Conservation (phyloP, 2,797 vertebrate species). For the Tragopan temminckii region DNA sequence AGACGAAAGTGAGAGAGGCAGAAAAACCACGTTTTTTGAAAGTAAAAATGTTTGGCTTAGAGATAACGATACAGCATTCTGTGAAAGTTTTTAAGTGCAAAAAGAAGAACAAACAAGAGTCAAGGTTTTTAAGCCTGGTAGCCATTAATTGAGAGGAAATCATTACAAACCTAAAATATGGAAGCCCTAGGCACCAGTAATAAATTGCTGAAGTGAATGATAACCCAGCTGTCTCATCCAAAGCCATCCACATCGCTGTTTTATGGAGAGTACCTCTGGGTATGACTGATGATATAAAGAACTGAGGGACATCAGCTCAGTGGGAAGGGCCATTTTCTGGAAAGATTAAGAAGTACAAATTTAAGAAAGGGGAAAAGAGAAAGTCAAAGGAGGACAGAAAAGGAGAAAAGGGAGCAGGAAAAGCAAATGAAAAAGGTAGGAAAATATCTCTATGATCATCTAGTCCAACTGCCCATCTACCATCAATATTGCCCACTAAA, state of each 20-base stretch:
- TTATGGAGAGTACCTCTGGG: neutral
- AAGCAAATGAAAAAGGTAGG: neutral
- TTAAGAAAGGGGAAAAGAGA: neutral
- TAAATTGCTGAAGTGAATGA: constrained; percentile 6
- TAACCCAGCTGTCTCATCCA: neutral
- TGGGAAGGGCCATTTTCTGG: neutral
- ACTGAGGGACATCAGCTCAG: neutral
- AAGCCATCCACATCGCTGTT: neutral
- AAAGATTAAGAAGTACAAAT: neutral
- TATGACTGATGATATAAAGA: neutral
- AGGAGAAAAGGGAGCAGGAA: neutral
- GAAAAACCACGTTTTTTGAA: neutral
- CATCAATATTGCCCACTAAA: too few species aligned
- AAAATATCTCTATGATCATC: too few species aligned
- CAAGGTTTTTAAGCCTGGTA: neutral
- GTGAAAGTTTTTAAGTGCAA: neutral
- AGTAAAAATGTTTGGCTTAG: neutral
- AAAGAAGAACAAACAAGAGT: neutral
- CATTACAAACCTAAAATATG: neutral
- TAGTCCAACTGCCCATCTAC: too few species aligned
- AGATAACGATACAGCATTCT: neutral
- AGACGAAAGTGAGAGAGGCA: neutral
- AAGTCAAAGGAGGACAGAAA: neutral
- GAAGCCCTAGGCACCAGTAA: neutral
- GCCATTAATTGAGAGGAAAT: neutral